Conservation (phyloP, 2,888 invertebrate species). For the Pomacea canaliculata region DNA sequence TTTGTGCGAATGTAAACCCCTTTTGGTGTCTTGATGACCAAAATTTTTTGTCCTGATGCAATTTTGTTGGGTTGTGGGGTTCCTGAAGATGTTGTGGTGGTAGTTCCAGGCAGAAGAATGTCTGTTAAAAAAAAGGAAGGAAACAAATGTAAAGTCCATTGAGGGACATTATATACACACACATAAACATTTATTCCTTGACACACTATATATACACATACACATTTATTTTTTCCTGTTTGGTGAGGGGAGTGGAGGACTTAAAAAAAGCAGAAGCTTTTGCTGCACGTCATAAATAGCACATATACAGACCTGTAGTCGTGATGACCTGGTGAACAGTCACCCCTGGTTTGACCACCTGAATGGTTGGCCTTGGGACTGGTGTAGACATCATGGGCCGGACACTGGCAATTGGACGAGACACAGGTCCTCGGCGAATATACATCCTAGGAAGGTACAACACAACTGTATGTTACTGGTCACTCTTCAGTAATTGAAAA, state of each 20-base stretch:
- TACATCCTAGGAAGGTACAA: constrained; percentile 13
- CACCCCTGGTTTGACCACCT: constrained; percentile 81
- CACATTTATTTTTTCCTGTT: not conserved
- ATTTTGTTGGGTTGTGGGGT: constrained; percentile 77
- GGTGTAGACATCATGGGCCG: constrained; percentile 83
- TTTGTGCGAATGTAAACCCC: constrained; percentile 96
- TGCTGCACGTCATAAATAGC: too few relatives aligned
- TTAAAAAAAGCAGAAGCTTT: too few relatives aligned
- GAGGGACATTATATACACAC: not conserved
- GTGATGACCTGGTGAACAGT: constrained; percentile 94
- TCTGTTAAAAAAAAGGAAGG: constrained; percentile 43
- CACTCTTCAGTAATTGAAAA: too few relatives aligned
- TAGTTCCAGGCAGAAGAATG: constrained; percentile 78
- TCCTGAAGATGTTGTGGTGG: constrained; percentile 88
- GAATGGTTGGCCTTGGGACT: constrained; percentile 38
- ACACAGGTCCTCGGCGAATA: constrained; percentile 37
- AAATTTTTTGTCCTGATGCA: constrained; percentile 93
- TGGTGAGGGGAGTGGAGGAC: too few relatives aligned
- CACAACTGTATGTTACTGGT: too few relatives aligned
- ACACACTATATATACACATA: not conserved
- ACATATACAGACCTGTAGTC: constrained; percentile 77
- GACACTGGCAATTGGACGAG: constrained; percentile 75
- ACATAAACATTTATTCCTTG: not conserved
- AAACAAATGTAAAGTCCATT: not conserved
- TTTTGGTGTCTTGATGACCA: constrained; percentile 94